Evolutionary conservation across 2,113 vertebrate genomes (phyloP).

Genomic region (Ictidomys tridecemlineatus): DNA sequence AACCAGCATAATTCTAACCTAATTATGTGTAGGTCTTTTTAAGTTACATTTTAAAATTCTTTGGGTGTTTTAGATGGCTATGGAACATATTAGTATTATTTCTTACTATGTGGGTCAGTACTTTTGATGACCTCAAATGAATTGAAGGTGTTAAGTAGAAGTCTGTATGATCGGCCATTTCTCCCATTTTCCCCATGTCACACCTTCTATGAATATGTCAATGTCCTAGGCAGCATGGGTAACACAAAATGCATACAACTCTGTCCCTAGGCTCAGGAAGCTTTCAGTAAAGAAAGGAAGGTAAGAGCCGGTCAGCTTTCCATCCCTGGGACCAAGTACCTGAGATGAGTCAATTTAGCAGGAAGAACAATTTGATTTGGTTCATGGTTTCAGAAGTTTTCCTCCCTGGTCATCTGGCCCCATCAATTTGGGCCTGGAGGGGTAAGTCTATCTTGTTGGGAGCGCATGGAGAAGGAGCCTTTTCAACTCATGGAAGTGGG

Average conservation of each 20-base stretch:
- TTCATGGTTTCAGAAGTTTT: no score
- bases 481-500: neutral
- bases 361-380: no score
- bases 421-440: no score
- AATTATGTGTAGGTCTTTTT: neutral
- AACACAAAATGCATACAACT: neutral
- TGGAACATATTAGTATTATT: neutral
- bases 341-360: neutral
- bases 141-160: neutral
- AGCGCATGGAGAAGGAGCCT: neutral
- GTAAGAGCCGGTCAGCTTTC: neutral
- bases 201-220: neutral
- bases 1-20: neutral
- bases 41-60: neutral
- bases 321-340: neutral
- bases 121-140: neutral
- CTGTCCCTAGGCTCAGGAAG: neutral
- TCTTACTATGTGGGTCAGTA: neutral
- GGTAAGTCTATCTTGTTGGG: neutral
- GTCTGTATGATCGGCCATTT: no score
- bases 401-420: neutral
- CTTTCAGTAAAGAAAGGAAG: neutral
- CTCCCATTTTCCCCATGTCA: neutral
- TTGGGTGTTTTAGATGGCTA: neutral
- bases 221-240: neutral